Percentiles rank a stretch among this genome's conserved stretches.
phyloP scores from a whole-genome alignment of 2,888 invertebrate species.

The Theristus sp. region DNA sequence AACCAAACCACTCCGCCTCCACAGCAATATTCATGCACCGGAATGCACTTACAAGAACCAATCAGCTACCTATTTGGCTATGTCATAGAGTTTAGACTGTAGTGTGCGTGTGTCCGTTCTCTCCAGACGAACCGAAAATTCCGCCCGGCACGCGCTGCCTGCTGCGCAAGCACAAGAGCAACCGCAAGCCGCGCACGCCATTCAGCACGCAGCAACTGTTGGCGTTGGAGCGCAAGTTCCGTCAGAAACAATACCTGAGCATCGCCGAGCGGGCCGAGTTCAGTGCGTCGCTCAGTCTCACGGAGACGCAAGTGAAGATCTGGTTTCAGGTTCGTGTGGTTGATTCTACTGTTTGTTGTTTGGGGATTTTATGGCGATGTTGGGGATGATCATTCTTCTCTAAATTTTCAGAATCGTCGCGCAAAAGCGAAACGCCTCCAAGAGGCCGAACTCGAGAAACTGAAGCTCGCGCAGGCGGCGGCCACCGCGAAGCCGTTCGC shows the following conservation, averaged over 20 bases:
- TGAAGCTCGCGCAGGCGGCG: slow-evolving; percentile 51
- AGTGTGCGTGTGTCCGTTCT: neutral
- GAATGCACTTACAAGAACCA: neutral
- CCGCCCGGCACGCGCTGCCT: slow-evolving; percentile 31
- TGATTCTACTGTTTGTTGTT: neutral
- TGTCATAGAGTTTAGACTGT: neutral
- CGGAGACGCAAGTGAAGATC: slow-evolving; percentile 63
- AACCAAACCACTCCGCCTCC: too few species aligned
- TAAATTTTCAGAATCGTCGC: slow-evolving; percentile 38
- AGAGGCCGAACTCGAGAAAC: slow-evolving; percentile 80
- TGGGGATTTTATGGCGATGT: too few species aligned
- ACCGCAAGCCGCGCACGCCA: slow-evolving; percentile 82
- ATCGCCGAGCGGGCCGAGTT: slow-evolving; percentile 88
- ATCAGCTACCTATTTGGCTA: neutral
- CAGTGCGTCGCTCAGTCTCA: slow-evolving; percentile 65
- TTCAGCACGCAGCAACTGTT: slow-evolving; percentile 81
- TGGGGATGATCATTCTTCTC: neutral
- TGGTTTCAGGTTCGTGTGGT: slow-evolving; percentile 25
- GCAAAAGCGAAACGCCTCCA: slow-evolving; percentile 91
- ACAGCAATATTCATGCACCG: neutral
- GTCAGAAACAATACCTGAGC: slow-evolving; percentile 78
- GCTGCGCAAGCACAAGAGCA: slow-evolving; percentile 78
- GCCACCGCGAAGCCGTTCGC: slow-evolving; percentile 13
- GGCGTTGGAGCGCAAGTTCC: slow-evolving; percentile 75
- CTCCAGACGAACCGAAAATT: slow-evolving; percentile 4